Conservation (phyloP, 2,888 invertebrate genomes). For the Dasysyrphus tricinctus region DNA sequence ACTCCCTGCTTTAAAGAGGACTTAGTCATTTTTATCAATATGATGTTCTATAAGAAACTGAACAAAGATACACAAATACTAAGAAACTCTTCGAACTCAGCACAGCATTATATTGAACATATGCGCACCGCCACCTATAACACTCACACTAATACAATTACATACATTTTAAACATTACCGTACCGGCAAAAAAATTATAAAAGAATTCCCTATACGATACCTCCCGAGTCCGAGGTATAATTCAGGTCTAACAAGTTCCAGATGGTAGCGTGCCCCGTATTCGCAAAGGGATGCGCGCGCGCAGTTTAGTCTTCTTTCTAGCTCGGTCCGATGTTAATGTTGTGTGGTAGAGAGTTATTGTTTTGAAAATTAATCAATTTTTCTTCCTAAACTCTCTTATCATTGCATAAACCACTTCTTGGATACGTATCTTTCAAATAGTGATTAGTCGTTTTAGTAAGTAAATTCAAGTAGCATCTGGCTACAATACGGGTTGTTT, state of each 20-base stretch:
- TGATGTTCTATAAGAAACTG: constrained; percentile 15
- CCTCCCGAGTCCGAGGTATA: constrained; percentile 31
- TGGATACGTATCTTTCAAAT: not conserved
- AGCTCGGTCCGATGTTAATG: constrained; percentile 39
- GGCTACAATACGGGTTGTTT: constrained; percentile 33
- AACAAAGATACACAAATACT: constrained; percentile 45
- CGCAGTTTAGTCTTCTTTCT: constrained; percentile 56
- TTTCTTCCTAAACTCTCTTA: not conserved
- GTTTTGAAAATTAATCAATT: not conserved
- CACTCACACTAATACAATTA: constrained; percentile 42
- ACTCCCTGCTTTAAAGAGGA: constrained; percentile 49
- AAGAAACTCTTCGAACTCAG: not conserved
- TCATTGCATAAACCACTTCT: not conserved
- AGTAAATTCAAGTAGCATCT: constrained; percentile 18
- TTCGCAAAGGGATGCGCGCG: constrained; percentile 75
- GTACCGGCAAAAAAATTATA: constrained; percentile 59
- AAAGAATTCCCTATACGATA: constrained; percentile 48
- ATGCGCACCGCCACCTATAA: not conserved
- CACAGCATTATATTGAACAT: no score
- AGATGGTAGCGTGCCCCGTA: constrained; percentile 68
- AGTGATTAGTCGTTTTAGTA: not conserved
- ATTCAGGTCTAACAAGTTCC: constrained; percentile 75
- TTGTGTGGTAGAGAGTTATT: not conserved
- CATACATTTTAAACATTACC: constrained; percentile 15
- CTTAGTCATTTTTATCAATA: constrained; percentile 64